Percentiles rank a stretch among this genome's conserved stretches.
Evolutionary conservation across 2,113 vertebrate species (phyloP).

Genomic region (Muntiacus reevesi): DNA sequence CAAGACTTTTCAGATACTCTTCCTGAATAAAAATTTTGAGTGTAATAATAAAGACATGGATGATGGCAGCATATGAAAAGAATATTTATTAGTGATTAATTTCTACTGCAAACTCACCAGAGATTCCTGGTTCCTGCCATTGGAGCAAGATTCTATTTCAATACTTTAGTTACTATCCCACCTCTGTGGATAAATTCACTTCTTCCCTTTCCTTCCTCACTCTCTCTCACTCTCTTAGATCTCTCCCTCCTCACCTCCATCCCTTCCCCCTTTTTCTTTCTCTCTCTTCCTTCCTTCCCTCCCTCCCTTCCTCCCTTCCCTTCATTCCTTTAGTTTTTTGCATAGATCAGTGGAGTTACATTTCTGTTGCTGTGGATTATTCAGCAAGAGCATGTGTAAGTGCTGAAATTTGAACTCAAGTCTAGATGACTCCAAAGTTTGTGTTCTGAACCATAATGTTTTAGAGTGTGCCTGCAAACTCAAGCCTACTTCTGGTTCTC

Average conservation of each 20-base stretch:
- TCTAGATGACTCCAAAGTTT: neutral
- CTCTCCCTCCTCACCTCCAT: too few relatives aligned
- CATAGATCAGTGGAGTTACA: neutral
- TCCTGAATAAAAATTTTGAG: neutral
- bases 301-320: rapidly evolving
- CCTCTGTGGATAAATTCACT: neutral
- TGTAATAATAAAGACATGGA: neutral
- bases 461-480: neutral
- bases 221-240: neutral
- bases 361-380: neutral
- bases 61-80: neutral
- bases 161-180: neutral
- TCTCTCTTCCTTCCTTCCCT: neutral
- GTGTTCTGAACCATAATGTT: neutral
- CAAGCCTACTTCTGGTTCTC: neutral
- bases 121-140: neutral
- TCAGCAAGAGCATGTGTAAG: neutral
- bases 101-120: neutral
- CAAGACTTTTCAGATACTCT: neutral
- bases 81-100: neutral
- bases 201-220: neutral
- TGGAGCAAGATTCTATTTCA: neutral
- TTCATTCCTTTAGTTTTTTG: neutral
- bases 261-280: neutral
- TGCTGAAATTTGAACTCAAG: neutral